Conservation (phyloP, 53 echinoderm and acorn worm genomes). For the Glandiceps talaboti region DNA sequence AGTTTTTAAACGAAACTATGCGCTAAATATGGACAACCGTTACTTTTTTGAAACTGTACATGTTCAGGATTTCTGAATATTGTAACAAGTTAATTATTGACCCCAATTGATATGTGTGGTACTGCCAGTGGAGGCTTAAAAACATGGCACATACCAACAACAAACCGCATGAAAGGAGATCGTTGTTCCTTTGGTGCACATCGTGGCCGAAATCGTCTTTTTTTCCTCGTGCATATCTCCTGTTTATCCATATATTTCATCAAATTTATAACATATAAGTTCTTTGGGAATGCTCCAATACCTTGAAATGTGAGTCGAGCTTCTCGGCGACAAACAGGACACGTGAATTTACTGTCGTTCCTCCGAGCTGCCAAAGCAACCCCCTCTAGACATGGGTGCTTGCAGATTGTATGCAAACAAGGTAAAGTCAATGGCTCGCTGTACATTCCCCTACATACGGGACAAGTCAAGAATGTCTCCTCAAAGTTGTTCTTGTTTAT, state of each 20-base stretch:
- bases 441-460: neutral
- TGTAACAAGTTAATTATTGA: too few species aligned
- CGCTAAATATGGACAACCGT: too few species aligned
- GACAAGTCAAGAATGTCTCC: neutral
- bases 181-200: too few species aligned
- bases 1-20: too few species aligned
- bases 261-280: neutral
- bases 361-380: neutral
- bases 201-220: too few species aligned
- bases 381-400: neutral
- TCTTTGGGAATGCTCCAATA: neutral
- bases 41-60: too few species aligned
- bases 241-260: neutral
- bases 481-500: neutral
- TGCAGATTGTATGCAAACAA: neutral
- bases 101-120: too few species aligned
- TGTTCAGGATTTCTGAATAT: too few species aligned
- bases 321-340: neutral
- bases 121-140: too few species aligned
- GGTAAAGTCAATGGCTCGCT: neutral
- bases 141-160: too few species aligned
- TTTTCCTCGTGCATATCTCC: too few species aligned
- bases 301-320: neutral
- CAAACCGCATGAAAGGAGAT: too few species aligned
- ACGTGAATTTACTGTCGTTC: neutral